Evolutionary conservation across 2,113 vertebrate genomes (phyloP), one percentile per base, ranked within the genome.

Genomic region (Copsychus sechellarum): DNA sequence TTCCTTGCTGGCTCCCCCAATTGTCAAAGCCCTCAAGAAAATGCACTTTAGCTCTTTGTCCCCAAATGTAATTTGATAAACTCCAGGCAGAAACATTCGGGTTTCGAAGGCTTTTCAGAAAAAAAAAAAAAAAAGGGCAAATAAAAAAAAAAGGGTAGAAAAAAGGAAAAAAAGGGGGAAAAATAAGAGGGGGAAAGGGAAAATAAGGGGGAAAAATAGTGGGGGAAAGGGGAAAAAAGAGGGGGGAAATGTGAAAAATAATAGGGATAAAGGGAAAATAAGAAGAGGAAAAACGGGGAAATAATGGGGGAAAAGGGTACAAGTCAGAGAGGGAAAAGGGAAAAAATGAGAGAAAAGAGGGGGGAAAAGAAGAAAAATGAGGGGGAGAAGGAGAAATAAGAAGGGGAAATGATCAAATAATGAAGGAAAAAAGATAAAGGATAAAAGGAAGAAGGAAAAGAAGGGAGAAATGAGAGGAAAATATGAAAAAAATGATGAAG

Each of bases 51-150:
- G 97, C 95, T 97, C 96, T 98, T 98, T 98, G 98, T 98, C 94
- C 95, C 95, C 64, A 97, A 97, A 96, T 95, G 98, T 98, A 98
- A 98, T 97, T 97, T 87, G 98, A 98, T 98, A 97, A 98, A 98
- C 97, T 95, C 89, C 77, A 69, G 96, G 94, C 97, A 97, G 96
- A 97, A 97, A 97, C 97, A 96, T 98, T 96, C 78, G 93, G 92
- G 96, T 97, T 97, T 98, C 93, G 48, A 89, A 97, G 96, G 97
- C 97, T 97, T 98, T 98, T 97, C 95, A 97, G 45, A 82, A 84
- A 66, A 48, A 71, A 29, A 19, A 28, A 47, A 16, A 4, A 12
- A 19, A 16, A 47, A 33, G 47, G 47, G 42, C 4, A 15, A 16
- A 15, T n/a, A 8, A 40, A 40, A 40, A 51, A 28, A 28, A 51